Evolutionary conservation across 1,140 invertebrate species (phyloP).

Genomic region (Trichoplusia ni): DNA sequence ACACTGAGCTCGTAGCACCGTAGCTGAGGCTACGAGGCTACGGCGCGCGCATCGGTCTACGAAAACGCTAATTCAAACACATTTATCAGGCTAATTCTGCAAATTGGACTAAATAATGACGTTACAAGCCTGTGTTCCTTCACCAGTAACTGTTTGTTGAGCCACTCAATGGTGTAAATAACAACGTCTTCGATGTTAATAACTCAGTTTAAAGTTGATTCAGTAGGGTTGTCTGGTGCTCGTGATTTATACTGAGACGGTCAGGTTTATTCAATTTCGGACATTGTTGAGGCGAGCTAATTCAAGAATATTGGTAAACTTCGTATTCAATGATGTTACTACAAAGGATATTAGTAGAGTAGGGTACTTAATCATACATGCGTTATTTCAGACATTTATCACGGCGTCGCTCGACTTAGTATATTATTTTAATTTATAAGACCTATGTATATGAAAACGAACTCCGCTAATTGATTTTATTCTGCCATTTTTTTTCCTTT

Average conservation of each 20-base stretch:
- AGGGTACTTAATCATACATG: too few relatives aligned
- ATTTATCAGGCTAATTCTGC: constrained; percentile 76
- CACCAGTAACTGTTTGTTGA: constrained; percentile 43
- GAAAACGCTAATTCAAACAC: constrained; percentile 74
- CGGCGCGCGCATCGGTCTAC: constrained; percentile 72
- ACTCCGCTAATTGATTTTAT: too few relatives aligned
- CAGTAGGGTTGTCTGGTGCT: constrained; percentile 29
- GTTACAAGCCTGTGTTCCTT: constrained; percentile 58
- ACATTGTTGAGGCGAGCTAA: constrained; percentile 7
- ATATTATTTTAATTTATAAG: too few relatives aligned
- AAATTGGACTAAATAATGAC: constrained; percentile 79
- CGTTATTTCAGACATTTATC: too few relatives aligned
- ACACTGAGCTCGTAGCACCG: constrained; percentile 52
- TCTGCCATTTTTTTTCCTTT: too few relatives aligned
- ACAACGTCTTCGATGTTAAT: constrained; percentile 46
- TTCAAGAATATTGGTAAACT: not conserved
- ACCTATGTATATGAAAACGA: too few relatives aligned
- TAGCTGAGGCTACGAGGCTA: constrained; percentile 42
- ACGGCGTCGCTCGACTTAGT: too few relatives aligned
- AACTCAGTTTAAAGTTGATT: constrained; percentile 54
- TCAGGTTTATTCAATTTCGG: not conserved
- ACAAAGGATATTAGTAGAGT: too few relatives aligned
- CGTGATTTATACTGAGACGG: constrained; percentile 35
- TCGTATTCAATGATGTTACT: constrained; percentile 37
- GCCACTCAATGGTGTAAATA: constrained; percentile 45